These are phyloP conservation scores for Arion vulgaris DNA, from an alignment of 1,140 invertebrate species.

Conservation along the genomic window DNA sequence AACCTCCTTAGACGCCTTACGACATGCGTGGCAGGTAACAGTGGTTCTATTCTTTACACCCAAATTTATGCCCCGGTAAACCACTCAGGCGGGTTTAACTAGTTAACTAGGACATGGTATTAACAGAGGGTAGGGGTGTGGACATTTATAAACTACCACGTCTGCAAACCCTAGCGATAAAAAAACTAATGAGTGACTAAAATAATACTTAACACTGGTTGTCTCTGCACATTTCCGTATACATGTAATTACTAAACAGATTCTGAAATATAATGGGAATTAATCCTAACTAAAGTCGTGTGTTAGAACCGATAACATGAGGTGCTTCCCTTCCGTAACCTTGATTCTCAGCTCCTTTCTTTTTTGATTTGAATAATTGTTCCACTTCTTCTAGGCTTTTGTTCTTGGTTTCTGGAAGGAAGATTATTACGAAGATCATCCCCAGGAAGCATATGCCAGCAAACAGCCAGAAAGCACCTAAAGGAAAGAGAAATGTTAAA, in stretches of 20 bases:
- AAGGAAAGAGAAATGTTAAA: constrained; percentile 51
- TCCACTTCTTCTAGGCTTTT: constrained; percentile 87
- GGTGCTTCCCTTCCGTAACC: constrained; percentile 12
- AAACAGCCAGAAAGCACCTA: constrained; percentile 86
- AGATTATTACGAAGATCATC: constrained; percentile 84
- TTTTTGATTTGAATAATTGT: constrained; percentile 71
- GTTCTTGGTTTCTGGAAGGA: constrained; percentile 78
- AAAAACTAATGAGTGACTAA: too few species aligned
- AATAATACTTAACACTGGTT: too few species aligned
- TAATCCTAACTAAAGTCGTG: not conserved
- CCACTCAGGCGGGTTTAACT: too few species aligned
- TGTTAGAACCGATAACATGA: not conserved
- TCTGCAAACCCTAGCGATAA: too few species aligned
- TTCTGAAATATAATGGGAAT: too few species aligned
- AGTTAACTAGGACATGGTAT: too few species aligned
- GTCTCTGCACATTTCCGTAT: not conserved
- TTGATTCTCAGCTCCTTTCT: constrained; percentile 7
- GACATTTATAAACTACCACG: too few species aligned
- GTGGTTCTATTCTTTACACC: too few species aligned
- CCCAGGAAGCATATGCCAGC: constrained; percentile 81
- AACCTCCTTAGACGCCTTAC: too few species aligned
- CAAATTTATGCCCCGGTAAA: too few species aligned
- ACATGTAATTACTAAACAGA: not conserved
- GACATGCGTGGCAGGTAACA: too few species aligned
- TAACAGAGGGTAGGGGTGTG: too few species aligned